Evolutionary conservation across 2,113 vertebrate genomes (phyloP), one percentile per base, ranked within the genome.

Genomic region (Cheirogaleus medius): DNA sequence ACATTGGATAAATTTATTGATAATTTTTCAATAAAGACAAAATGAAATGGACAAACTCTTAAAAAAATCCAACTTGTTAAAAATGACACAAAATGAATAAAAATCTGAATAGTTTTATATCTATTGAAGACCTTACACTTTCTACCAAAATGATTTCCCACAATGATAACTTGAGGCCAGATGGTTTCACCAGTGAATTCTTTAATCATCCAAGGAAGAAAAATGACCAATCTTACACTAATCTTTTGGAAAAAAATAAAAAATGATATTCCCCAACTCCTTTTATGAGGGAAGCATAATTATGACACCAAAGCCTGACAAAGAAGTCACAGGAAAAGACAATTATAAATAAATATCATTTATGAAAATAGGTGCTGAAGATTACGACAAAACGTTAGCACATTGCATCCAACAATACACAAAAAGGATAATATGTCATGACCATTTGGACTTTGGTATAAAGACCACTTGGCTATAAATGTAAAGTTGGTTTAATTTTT

Each of bases 191-290:
- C 54, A 52, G 34, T 56, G 37, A 42, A 63, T 69, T 94, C 17
- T 69, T 90, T 34, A 69, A 69, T 64, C 3, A 71, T 20, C 23
- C 11, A 60, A 90, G 37, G 37, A 52, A 86, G 74, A 68, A 66
- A 29, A 18, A 44, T 17, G 8, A 52, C 11, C 60, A 54, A 32
- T 23, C 47, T 12, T 54, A n/a, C 20, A 71, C 7, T 49, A 42
- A 18, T 91, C 17, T 87, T 87, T 85, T 89, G 54, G 63, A 71
- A 89, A 91, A 13, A n/a, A 63, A 76, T 87, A 87, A 76, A n/a
- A 93, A 84, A 85, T 20, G 77, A 13, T 12, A 37, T 5, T 83
- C 21, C 34, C 6, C 52, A 84, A 3, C 7, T 29, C 13, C 27
- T 71, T 34, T 80, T 74, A 32, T 18, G 25, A 88, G 34, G 42